Base-by-base conservation (phyloP, 2,888 invertebrate genomes). In the Baronia brevicornis region DNA sequence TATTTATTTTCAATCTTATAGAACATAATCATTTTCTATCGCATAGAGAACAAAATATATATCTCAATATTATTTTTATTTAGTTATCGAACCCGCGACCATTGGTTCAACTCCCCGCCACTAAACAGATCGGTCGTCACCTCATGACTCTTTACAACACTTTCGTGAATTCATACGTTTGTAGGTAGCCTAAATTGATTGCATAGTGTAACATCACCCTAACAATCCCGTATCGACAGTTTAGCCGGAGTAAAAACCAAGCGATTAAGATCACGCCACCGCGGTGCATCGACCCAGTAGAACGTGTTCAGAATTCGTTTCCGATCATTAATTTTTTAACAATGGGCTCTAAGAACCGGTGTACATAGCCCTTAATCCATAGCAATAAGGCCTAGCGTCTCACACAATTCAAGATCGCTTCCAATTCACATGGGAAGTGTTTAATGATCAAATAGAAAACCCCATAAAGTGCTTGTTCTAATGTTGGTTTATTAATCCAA, bases 241-340 rank as follows among this genome's bases (percentile, higher is more conserved):
- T 43, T 31, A 38, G 30, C 11, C 24, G 30, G 33, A 42, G 43
- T 41, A 47, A 47, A 45, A 45, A 39, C 35, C 36, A 33, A 36
- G 38, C 45, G 42, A 45, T 47, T 43, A 40, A 33, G 35, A 46
- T 43, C 44, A 33, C 31, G 39, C 36, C 38, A 38, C 37, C 19
- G 20, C 29, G 28, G 32, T 36, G 36, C 41, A 36, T 41, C 33
- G 38, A 41, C 38, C 38, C 28, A 15, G 5, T 12, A 19, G 21
- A 17, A 38, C 29, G 37, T 29, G 33, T 27, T 29, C 33, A 38
- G 37, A 33, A 38, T 38, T 29, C 37, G 37, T 29, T 33, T 29
- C 29, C 22, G 33, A 20, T 31, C 31, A 29, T 40, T 34, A 38
- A 19, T 13, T 33, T 36, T 38, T 33, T 22, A 22, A 14, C 13